Evolutionary conservation across 1,140 invertebrate genomes (phyloP).

Genomic region (Reticulitermes speratus): DNA sequence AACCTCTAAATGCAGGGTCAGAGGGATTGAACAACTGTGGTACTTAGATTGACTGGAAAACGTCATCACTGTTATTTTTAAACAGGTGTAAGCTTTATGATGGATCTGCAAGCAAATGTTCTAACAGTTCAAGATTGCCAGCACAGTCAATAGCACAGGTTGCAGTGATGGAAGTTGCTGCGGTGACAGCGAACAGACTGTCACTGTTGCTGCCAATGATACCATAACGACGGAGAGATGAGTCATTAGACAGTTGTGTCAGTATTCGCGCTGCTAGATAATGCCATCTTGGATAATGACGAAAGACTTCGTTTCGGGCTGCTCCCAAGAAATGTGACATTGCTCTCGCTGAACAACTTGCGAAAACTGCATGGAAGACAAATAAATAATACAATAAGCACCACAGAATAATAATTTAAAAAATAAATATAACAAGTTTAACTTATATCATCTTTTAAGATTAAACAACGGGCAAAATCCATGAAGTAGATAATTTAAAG

Average conservation of each 20-base stretch:
- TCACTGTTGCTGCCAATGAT: neutral
- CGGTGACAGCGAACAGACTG: neutral
- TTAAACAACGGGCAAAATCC: no score
- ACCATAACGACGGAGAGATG: no score
- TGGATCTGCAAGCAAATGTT: neutral
- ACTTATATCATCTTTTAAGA: no score
- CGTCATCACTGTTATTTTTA: neutral
- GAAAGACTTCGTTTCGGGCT: constrained; percentile 69
- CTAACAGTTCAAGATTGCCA: constrained; percentile 20
- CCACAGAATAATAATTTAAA: neutral
- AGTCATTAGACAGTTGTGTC: constrained; percentile 34
- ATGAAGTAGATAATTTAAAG: no score
- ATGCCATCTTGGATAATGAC: constrained; percentile 68
- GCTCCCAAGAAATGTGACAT: constrained; percentile 56
- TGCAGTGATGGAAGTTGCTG: neutral
- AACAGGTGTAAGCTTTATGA: neutral
- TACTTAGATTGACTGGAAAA: neutral
- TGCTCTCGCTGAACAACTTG: constrained; percentile 65
- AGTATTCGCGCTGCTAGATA: constrained; percentile 49
- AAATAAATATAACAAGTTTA: no score
- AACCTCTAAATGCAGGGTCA: no score
- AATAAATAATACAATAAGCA: constrained; percentile 25
- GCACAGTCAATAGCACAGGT: neutral
- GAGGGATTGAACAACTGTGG: no score
- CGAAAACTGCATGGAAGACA: constrained; percentile 59